phyloP scores from a whole-genome alignment of 2,113 vertebrate species.

The Galbula dea region DNA sequence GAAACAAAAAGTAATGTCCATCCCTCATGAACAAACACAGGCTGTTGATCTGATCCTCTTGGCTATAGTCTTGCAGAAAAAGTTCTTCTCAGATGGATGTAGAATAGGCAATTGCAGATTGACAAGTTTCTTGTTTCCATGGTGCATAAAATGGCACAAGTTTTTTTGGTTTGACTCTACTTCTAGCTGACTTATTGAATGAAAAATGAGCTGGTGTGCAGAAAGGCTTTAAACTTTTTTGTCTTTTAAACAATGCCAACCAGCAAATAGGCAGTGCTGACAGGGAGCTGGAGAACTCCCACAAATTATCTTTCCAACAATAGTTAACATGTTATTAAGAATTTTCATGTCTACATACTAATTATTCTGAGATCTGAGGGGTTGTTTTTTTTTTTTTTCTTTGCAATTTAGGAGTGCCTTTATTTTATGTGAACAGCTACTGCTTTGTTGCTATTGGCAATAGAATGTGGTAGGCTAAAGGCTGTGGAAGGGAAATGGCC shows the following conservation, averaged over 20 bases:
- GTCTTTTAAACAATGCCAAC: constrained; percentile 39
- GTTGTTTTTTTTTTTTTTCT: background rate
- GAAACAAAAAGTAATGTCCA: background rate
- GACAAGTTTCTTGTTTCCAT: constrained; percentile 44
- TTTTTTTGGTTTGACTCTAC: constrained; percentile 35
- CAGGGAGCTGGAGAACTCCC: background rate
- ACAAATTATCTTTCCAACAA: constrained; percentile 44
- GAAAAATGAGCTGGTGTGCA: constrained; percentile 26
- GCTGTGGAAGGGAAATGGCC: background rate
- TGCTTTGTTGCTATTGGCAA: background rate
- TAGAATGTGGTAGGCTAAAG: background rate
- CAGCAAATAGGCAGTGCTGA: background rate
- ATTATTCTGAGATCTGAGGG: constrained; percentile 36
- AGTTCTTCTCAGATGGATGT: background rate
- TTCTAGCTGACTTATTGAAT: constrained; percentile 16
- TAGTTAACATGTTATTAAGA: constrained; percentile 52
- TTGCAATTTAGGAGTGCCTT: constrained; percentile 2
- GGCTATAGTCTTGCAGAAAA: background rate
- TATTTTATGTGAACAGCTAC: background rate
- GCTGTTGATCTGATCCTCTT: background rate
- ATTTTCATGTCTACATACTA: constrained; percentile 52
- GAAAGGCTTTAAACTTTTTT: constrained; percentile 48
- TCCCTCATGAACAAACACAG: background rate
- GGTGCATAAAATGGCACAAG: constrained; percentile 18
- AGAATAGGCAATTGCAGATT: constrained; percentile 31